These are phyloP conservation scores for Triplophysa yarkandensis DNA, from an alignment of 2,797 vertebrate genomes.

Conservation along the genomic window DNA sequence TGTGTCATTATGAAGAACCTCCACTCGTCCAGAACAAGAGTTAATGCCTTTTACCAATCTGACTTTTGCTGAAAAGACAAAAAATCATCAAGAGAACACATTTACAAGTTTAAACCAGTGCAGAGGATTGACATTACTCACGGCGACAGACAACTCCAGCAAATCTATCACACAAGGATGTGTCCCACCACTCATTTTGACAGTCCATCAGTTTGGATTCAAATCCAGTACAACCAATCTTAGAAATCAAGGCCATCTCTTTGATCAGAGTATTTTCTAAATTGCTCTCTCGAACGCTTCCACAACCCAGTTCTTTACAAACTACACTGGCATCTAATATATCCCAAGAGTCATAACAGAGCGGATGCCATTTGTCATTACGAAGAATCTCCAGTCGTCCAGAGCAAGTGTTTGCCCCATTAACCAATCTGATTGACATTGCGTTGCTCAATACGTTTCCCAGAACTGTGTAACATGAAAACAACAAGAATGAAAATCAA, in stretches of 20 bases:
- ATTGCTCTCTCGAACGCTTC: not conserved
- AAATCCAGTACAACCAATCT: not conserved
- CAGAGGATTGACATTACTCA: not conserved
- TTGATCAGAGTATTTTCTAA: not conserved
- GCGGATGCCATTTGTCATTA: not conserved
- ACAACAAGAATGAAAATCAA: not conserved
- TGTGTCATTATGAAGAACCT: not conserved
- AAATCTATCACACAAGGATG: not conserved
- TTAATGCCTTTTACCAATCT: slow-evolving; percentile 3
- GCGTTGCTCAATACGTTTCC: not conserved
- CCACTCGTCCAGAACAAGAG: slow-evolving; percentile 31
- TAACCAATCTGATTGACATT: not conserved
- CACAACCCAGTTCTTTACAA: slow-evolving; percentile 26
- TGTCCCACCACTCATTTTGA: not conserved
- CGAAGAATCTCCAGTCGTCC: slow-evolving; percentile 26
- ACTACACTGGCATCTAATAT: not conserved
- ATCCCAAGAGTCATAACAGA: slow-evolving; percentile 20
- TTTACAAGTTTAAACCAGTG: not conserved
- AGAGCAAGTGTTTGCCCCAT: not conserved
- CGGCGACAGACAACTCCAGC: not conserved
- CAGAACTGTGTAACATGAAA: not conserved
- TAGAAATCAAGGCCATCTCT: not conserved
- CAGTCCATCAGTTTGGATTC: slow-evolving; percentile 13
- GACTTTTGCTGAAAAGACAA: slow-evolving; percentile 1
- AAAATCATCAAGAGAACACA: not conserved